A percentile compares a stretch with the other conserved stretches of the same genome.
Conservation (phyloP, 1,140 invertebrate species). For the Marisa cornuarietis region DNA sequence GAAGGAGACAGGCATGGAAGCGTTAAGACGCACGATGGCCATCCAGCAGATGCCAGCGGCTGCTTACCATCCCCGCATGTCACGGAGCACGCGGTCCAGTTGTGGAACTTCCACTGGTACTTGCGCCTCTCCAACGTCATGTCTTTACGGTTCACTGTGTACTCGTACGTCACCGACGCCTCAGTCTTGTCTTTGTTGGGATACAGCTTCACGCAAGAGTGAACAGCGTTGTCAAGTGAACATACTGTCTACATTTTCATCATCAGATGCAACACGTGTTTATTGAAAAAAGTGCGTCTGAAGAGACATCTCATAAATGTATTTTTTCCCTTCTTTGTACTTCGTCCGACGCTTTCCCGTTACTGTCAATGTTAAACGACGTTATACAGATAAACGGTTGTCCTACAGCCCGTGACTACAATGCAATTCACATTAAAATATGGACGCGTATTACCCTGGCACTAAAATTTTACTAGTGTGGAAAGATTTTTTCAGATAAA, state of each 20-base stretch:
- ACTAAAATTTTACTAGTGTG: not conserved
- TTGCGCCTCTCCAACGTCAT: constrained; percentile 56
- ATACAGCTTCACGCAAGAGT: constrained; percentile 28
- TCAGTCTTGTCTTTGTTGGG: constrained; percentile 23
- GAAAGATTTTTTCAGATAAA: too few relatives aligned
- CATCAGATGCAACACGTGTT: not conserved
- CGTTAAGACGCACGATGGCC: too few relatives aligned
- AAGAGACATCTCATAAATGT: not conserved
- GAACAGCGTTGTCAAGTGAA: not conserved
- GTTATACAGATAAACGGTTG: not conserved
- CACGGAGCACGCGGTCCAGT: constrained; percentile 71
- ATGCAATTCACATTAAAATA: not conserved
- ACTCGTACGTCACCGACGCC: constrained; percentile 32
- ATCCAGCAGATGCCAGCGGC: not conserved
- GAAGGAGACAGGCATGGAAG: too few relatives aligned
- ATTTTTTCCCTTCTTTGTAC: not conserved
- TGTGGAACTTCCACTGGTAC: constrained; percentile 70
- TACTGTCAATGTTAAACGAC: not conserved
- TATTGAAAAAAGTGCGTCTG: not conserved
- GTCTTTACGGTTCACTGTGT: constrained; percentile 39
- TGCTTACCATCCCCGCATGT: constrained; percentile 71
- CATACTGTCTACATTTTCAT: too few relatives aligned
- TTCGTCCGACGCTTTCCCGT: too few relatives aligned
- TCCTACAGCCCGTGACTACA: not conserved
- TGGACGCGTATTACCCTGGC: not conserved